phyloP scores from a whole-genome alignment of 2,888 invertebrate species.

The Melanchra persicariae region DNA sequence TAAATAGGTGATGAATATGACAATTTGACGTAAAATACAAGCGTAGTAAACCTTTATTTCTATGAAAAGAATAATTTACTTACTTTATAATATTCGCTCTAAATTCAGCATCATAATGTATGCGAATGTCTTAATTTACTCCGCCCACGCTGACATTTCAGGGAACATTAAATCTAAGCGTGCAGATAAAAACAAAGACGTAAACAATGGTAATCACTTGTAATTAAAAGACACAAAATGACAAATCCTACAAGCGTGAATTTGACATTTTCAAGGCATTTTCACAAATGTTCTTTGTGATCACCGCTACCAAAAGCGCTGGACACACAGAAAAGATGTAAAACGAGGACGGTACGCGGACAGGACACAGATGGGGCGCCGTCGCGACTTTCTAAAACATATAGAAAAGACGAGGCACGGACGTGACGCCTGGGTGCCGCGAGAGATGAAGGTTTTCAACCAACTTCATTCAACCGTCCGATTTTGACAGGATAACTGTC shows the following conservation, averaged over 20 bases:
- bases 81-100: constrained; percentile 34
- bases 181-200: constrained; percentile 49
- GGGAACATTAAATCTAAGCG: constrained; percentile 39
- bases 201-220: constrained; percentile 39
- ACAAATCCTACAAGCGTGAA: background rate
- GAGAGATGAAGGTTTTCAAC: no score
- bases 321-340: no score
- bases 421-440: no score
- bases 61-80: constrained; percentile 19
- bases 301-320: no score
- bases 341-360: no score
- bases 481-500: no score
- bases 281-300: background rate
- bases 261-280: background rate
- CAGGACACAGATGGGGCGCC: no score
- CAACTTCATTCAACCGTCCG: no score
- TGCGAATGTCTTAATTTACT: constrained; percentile 20
- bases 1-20: constrained; percentile 22
- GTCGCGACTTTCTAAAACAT: no score
- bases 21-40: constrained; percentile 23
- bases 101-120: constrained; percentile 32
- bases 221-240: constrained; percentile 36
- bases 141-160: constrained; percentile 47
- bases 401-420: no score
- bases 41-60: constrained; percentile 8